Evolutionary conservation across 2,888 invertebrate genomes (phyloP).

Genomic region (Blastobasis adustella): DNA sequence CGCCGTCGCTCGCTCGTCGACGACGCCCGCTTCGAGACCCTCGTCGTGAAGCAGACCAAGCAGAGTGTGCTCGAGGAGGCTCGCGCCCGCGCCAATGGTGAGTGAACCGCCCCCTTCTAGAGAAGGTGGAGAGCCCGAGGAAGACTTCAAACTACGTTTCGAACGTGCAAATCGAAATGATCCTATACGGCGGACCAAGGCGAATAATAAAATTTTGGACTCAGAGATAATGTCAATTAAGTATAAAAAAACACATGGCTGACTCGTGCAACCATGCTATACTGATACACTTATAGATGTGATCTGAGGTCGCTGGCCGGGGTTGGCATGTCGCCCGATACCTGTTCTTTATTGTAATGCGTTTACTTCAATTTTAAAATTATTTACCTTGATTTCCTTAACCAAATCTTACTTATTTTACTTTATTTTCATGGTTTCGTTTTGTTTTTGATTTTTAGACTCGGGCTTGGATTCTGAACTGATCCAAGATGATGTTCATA

Average conservation of each 20-base stretch:
- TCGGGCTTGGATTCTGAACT: conserved; percentile 79
- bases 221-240: no score
- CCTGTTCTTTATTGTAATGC: no score
- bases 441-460: conserved; percentile 60
- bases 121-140: neutral
- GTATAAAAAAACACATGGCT: no score
- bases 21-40: conserved; percentile 97
- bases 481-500: conserved; percentile 71
- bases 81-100: conserved; percentile 90
- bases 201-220: no score
- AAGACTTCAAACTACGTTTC: no score
- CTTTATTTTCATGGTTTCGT: conserved; percentile 29
- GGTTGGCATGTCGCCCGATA: no score
- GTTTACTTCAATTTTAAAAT: neutral
- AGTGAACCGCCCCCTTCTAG: conserved; percentile 34
- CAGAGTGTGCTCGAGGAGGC: conserved; percentile 94
- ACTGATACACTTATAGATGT: no score
- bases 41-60: conserved; percentile 96
- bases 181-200: no score
- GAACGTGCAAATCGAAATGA: no score
- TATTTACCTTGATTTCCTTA: conserved; percentile 2
- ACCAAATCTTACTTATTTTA: conserved; percentile 18
- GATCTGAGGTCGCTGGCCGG: no score
- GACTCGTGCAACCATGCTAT: no score
- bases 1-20: conserved; percentile 96